Conservation (phyloP, 2,888 invertebrate genomes). For the Tipula helvola region DNA sequence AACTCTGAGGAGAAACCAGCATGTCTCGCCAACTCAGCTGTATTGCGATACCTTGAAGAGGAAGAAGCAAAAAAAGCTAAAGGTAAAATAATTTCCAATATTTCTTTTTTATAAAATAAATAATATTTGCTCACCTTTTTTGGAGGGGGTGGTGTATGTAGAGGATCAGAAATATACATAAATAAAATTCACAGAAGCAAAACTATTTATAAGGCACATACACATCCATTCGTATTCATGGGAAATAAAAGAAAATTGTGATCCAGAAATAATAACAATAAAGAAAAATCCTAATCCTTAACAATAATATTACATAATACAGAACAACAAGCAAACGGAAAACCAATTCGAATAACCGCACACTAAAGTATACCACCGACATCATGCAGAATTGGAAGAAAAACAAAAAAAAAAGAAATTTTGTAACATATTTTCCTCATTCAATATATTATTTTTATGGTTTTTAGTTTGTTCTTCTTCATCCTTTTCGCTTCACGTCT, state of each 20-base stretch:
- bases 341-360: neutral
- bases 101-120: neutral
- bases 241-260: neutral
- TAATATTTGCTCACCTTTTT: neutral
- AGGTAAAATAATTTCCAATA: slow-evolving; percentile 5
- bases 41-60: slow-evolving; percentile 72
- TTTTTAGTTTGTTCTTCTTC: neutral
- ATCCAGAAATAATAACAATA: neutral
- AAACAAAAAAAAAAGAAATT: neutral
- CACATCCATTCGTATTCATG: neutral
- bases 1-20: slow-evolving; percentile 48
- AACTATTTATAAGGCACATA: neutral
- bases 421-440: slow-evolving; percentile 7
- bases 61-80: slow-evolving; percentile 42
- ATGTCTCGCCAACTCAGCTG: slow-evolving; percentile 75
- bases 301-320: neutral
- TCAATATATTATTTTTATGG: neutral
- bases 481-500: neutral
- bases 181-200: neutral
- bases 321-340: neutral
- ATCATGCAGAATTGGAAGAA: neutral
- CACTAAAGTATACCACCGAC: neutral
- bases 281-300: neutral
- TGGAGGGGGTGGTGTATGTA: neutral
- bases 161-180: too few species aligned